A percentile compares a stretch with the other conserved stretches of the same genome.
These are phyloP conservation scores for Saccostrea glomerata DNA, from an alignment of 1,140 invertebrate species.

Conservation along the genomic window DNA sequence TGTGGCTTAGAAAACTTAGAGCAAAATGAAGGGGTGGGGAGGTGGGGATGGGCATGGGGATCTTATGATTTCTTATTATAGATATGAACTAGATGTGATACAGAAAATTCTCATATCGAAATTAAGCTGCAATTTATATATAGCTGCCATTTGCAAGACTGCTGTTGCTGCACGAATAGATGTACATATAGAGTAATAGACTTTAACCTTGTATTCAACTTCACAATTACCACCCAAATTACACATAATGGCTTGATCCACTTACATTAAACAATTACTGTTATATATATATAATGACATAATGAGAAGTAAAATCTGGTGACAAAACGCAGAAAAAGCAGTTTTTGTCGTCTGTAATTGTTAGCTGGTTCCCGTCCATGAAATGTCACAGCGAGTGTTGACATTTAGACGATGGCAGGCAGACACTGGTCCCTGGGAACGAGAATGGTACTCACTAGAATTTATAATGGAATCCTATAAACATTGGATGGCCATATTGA, in stretches of 20 bases:
- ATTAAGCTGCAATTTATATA: too few species aligned
- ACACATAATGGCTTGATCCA: not conserved
- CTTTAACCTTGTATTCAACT: not conserved
- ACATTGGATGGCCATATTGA: too few species aligned
- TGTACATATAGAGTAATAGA: not conserved
- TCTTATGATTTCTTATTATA: too few species aligned
- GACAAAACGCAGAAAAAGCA: not conserved
- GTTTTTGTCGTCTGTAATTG: not conserved
- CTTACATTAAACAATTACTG: not conserved
- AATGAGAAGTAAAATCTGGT: not conserved
- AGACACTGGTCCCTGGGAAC: not conserved
- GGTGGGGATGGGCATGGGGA: too few species aligned
- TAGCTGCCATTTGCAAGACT: too few species aligned
- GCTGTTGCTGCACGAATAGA: too few species aligned
- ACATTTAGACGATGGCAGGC: not conserved
- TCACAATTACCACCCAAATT: not conserved
- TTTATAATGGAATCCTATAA: not conserved
- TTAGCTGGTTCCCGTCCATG: not conserved
- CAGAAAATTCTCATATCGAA: too few species aligned
- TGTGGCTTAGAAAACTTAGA: too few species aligned
- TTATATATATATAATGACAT: too few species aligned
- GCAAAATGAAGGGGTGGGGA: too few species aligned
- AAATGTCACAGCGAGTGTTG: slow-evolving; percentile 3
- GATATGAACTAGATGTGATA: too few species aligned
- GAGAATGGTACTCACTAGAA: not conserved